phyloP scores from a whole-genome alignment of 2,113 vertebrate species.

The Orientallactaga bullata region DNA sequence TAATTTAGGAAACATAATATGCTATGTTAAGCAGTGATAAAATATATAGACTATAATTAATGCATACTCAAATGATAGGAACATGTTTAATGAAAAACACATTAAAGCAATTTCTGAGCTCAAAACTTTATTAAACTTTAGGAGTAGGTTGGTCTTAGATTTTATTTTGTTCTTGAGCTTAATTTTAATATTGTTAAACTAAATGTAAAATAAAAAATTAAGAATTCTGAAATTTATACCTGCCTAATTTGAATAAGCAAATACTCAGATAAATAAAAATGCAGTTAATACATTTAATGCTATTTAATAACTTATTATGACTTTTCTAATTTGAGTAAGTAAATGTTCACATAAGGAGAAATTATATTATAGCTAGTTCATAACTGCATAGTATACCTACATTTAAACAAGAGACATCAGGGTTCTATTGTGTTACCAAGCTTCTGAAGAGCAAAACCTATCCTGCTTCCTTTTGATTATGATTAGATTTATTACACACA shows the following conservation, averaged over 20 bases:
- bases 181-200: conserved; percentile 34
- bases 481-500: not conserved
- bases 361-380: not conserved
- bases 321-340: not conserved
- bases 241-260: conserved; percentile 3
- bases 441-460: not conserved
- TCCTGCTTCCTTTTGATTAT: not conserved
- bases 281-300: not conserved
- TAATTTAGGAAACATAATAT: conserved; percentile 80
- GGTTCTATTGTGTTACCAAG: not conserved
- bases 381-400: not conserved
- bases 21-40: conserved; percentile 78
- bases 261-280: not conserved
- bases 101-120: conserved; percentile 69
- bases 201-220: conserved; percentile 15
- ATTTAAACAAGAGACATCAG: not conserved
- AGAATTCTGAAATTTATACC: not conserved
- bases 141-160: not conserved
- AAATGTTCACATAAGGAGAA: not conserved
- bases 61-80: conserved; percentile 63
- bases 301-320: not conserved
- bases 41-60: conserved; percentile 55
- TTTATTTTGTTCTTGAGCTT: conserved; percentile 65
- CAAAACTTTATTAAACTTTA: conserved; percentile 41
- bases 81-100: conserved; percentile 72